A percentile compares a stretch with the other conserved stretches of the same genome.
phyloP scores from a whole-genome alignment of 2,113 vertebrate genomes.

The Ceyx margarethae region DNA sequence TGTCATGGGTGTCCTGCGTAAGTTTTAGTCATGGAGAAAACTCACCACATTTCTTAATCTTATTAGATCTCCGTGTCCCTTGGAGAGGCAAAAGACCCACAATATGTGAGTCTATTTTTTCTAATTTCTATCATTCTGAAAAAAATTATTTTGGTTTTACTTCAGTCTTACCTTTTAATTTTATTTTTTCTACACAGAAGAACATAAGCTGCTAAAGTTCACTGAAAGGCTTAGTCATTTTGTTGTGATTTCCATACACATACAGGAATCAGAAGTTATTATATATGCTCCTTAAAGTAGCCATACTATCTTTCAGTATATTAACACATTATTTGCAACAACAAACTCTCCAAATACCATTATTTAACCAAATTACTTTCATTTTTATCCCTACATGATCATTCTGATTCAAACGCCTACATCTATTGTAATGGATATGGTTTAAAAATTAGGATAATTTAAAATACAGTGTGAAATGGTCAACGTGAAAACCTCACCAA shows the following conservation, averaged over 20 bases:
- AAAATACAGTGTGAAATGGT: background rate
- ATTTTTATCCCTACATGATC: background rate
- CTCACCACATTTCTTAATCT: background rate
- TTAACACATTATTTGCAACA: background rate
- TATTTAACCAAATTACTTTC: background rate
- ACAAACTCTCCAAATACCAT: background rate
- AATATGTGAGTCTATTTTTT: background rate
- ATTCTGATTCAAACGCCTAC: background rate
- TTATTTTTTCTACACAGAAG: background rate
- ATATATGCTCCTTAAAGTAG: background rate
- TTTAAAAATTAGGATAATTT: background rate
- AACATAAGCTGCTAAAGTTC: background rate
- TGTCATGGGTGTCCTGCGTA: fast-evolving
- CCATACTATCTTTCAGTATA: background rate
- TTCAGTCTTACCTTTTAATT: background rate
- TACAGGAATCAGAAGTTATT: background rate
- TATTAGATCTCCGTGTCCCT: background rate
- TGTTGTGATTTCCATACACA: background rate
- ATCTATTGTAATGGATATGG: background rate
- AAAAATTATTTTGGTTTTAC: background rate
- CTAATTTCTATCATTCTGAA: background rate
- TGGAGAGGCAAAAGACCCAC: background rate
- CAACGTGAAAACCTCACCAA: background rate
- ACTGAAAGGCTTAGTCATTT: background rate
- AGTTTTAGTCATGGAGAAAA: background rate